phyloP scores from a whole-genome alignment of 2,888 invertebrate species.

The Zaprionus obscuricornis region DNA sequence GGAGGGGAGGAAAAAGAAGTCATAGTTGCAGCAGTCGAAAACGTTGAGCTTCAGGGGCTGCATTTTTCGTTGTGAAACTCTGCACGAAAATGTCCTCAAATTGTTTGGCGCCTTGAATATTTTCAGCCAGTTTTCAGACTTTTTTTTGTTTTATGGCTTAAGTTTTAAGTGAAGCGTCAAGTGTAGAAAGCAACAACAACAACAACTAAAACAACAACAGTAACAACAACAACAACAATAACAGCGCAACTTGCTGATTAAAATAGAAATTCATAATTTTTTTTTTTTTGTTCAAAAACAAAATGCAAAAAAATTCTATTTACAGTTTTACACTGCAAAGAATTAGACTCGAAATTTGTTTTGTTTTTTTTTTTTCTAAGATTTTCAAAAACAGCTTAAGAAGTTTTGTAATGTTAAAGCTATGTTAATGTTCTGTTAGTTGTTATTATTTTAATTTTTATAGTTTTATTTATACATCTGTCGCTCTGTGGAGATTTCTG shows the following conservation, averaged over 20 bases:
- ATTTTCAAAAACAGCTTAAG: no score
- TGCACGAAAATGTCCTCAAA: slow-evolving; percentile 44
- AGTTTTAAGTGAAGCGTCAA: slow-evolving; percentile 49
- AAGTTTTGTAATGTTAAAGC: no score
- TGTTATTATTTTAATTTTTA: no score
- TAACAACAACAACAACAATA: slow-evolving; percentile 1
- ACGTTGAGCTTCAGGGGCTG: slow-evolving; percentile 8
- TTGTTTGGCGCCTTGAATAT: slow-evolving; percentile 50
- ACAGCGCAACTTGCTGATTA: slow-evolving; percentile 11
- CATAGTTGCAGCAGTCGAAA: not conserved
- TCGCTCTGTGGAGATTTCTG: no score
- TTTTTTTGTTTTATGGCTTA: slow-evolving; percentile 67
- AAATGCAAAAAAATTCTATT: no score
- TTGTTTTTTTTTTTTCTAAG: no score
- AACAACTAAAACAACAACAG: slow-evolving; percentile 1
- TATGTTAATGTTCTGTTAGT: no score
- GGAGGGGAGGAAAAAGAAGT: not conserved
- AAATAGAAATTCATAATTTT: slow-evolving; percentile 20
- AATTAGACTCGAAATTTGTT: no score
- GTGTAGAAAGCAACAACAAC: slow-evolving; percentile 11
- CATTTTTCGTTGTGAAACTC: slow-evolving; percentile 24
- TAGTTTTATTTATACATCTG: no score
- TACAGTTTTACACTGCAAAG: no score
- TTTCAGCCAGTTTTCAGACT: slow-evolving; percentile 58
- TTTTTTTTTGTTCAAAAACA: not conserved